Conservation (phyloP, 2,888 invertebrate species). For the Drosophila fulvimacula region DNA sequence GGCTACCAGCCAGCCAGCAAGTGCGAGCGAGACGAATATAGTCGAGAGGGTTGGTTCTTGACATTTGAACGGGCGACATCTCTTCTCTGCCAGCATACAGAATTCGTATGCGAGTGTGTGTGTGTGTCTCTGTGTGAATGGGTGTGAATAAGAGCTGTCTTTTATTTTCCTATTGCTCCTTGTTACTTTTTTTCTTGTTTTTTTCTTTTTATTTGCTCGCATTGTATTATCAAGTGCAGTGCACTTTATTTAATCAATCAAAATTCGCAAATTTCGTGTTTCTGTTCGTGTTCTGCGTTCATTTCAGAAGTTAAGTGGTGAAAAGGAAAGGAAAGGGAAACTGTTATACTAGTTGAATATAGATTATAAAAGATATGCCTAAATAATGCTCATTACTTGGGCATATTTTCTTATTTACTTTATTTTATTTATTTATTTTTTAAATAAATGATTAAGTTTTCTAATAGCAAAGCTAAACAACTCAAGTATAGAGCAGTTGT, state of each 20-base stretch:
- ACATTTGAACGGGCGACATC: conserved; percentile 83
- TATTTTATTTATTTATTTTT: background rate
- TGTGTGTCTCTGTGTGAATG: background rate
- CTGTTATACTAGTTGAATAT: background rate
- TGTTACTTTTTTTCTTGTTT: background rate
- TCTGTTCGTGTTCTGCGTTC: background rate
- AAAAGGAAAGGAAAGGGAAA: too few relatives aligned
- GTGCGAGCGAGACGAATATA: conserved; percentile 51
- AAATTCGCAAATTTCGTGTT: conserved; percentile 54
- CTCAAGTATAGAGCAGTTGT: background rate
- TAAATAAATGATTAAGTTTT: background rate
- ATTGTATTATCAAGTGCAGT: conserved; percentile 63
- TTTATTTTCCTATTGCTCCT: conserved; percentile 11
- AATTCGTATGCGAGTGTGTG: background rate
- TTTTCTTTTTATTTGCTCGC: background rate
- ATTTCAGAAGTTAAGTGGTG: conserved; percentile 19
- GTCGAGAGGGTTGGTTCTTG: conserved; percentile 81
- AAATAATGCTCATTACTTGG: background rate
- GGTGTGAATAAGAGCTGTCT: conserved; percentile 30
- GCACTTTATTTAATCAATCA: conserved; percentile 79
- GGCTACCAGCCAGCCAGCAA: background rate
- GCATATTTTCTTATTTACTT: background rate
- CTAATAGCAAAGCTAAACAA: too few relatives aligned
- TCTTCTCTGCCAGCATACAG: conserved; percentile 58
- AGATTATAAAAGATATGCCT: background rate